phyloP scores from a whole-genome alignment of 2,797 vertebrate species.

The Dallia pectoralis region DNA sequence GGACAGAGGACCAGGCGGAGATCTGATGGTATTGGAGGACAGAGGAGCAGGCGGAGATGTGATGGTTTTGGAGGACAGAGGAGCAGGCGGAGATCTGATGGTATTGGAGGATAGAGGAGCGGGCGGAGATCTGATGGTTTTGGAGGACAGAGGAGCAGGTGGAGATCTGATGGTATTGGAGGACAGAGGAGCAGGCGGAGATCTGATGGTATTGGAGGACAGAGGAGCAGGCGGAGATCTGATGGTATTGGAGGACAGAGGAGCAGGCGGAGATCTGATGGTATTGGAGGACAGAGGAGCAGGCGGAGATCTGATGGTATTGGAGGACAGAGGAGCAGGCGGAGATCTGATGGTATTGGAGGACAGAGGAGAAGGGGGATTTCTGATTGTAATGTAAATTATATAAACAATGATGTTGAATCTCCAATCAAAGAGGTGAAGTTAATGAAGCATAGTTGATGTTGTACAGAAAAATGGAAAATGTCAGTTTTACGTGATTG shows the following conservation, averaged over 20 bases:
- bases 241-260: too few species aligned
- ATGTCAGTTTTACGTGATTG: slow-evolving; percentile 23
- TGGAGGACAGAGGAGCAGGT: not conserved
- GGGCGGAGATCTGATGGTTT: not conserved
- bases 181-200: too few species aligned
- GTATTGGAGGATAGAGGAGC: not conserved
- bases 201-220: too few species aligned
- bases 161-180: not conserved
- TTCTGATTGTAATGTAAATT: not conserved
- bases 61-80: too few species aligned
- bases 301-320: not conserved
- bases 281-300: too few species aligned
- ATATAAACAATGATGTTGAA: not conserved
- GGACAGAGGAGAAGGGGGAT: too few species aligned
- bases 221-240: too few species aligned
- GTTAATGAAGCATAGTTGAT: not conserved
- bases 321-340: too few species aligned
- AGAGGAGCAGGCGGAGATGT: too few species aligned
- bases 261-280: too few species aligned
- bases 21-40: too few species aligned
- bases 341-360: not conserved
- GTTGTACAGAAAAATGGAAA: slow-evolving; percentile 9
- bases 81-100: not conserved
- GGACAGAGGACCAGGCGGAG: too few species aligned
- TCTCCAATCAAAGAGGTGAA: slow-evolving; percentile 3